Percentiles rank a stretch among this genome's conserved stretches.
phyloP scores from a whole-genome alignment of 2,888 invertebrate species.

The Pachymerium ferrugineum region DNA sequence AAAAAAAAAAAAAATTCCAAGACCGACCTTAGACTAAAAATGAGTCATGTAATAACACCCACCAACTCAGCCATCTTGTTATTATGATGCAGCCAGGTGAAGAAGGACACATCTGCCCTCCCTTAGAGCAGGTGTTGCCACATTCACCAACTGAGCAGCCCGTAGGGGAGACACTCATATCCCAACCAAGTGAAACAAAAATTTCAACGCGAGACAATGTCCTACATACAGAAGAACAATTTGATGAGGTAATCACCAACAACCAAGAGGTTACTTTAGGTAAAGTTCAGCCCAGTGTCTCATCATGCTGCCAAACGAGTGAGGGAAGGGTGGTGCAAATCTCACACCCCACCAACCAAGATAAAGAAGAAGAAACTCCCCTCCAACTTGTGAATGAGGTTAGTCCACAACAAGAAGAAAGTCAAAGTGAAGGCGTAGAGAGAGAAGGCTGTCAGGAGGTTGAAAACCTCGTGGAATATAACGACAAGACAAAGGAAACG shows the following conservation, averaged over 20 bases:
- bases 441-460: background rate
- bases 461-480: no score
- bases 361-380: background rate
- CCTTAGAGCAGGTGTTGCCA: background rate
- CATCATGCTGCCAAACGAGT: background rate
- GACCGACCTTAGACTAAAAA: no score
- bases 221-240: background rate
- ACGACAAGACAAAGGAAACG: background rate
- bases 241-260: background rate
- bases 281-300: background rate
- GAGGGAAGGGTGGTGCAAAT: background rate
- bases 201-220: background rate
- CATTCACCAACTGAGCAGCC: background rate
- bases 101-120: background rate
- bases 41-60: background rate
- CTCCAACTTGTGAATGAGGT: background rate
- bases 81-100: constrained; percentile 4
- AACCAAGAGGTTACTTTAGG: background rate
- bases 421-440: background rate
- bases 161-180: background rate
- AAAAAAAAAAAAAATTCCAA: no score
- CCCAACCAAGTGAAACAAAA: background rate
- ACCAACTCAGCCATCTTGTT: background rate
- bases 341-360: background rate
- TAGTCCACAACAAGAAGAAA: constrained; percentile 3